phyloP scores from a whole-genome alignment of 1,140 invertebrate genomes.

The Phortica variegata region DNA sequence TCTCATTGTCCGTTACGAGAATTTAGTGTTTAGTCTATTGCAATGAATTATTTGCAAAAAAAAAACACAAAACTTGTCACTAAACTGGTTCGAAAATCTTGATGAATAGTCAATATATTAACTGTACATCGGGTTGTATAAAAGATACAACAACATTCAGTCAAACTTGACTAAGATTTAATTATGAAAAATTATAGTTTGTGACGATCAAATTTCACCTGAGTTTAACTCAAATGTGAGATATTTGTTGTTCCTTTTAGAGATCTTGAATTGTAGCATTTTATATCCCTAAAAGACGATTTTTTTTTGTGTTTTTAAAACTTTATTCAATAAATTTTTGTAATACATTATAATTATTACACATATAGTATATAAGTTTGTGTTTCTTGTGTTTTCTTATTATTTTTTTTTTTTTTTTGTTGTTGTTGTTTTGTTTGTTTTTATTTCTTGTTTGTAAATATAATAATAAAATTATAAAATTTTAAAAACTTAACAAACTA shows the following conservation, averaged over 20 bases:
- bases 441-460: slow-evolving; percentile 25
- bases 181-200: neutral
- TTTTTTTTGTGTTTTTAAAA: slow-evolving; percentile 34
- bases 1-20: too few species aligned
- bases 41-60: too few species aligned
- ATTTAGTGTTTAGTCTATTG: too few species aligned
- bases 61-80: too few species aligned
- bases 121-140: too few species aligned
- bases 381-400: neutral
- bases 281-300: neutral
- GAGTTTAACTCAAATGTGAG: neutral
- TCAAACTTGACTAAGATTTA: neutral
- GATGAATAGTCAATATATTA: too few species aligned
- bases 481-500: slow-evolving; percentile 42
- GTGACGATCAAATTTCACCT: neutral
- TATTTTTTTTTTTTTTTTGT: neutral
- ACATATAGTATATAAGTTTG: neutral
- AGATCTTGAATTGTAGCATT: neutral
- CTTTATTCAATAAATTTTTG: slow-evolving; percentile 39
- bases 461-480: slow-evolving; percentile 35
- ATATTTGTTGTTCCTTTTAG: too few species aligned
- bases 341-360: slow-evolving; percentile 41
- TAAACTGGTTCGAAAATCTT: too few species aligned
- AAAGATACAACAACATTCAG: neutral
- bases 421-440: neutral